A percentile compares a stretch with the other conserved stretches of the same genome.
phyloP scores from a whole-genome alignment of 2,113 vertebrate genomes.

The Urocitellus parryii region DNA sequence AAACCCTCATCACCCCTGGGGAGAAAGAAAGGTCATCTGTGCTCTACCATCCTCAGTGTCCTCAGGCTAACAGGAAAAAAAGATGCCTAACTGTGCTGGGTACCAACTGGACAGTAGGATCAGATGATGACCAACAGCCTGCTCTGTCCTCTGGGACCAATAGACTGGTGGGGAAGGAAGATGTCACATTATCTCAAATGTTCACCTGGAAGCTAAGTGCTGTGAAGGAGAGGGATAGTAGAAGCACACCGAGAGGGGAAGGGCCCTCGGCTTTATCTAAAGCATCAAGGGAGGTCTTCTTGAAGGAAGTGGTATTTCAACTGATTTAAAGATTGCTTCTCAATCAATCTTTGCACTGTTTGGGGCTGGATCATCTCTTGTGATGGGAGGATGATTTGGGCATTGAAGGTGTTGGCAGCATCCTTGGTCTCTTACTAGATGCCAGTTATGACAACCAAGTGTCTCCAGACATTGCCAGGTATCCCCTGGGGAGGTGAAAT shows the following conservation, averaged over 20 bases:
- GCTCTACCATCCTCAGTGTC: not conserved
- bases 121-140: not conserved
- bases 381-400: not conserved
- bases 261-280: not conserved
- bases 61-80: not conserved
- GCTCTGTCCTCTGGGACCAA: not conserved
- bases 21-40: not conserved
- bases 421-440: not conserved
- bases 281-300: not conserved
- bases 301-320: not conserved
- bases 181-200: not conserved
- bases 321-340: not conserved
- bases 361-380: not conserved
- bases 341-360: not conserved
- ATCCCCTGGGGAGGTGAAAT: not conserved
- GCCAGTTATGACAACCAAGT: not conserved
- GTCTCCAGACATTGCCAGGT: not conserved
- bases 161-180: not conserved
- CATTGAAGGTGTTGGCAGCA: not conserved
- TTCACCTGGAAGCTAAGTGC: not conserved
- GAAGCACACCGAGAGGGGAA: not conserved
- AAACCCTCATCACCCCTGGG: not conserved
- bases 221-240: not conserved
- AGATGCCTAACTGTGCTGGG: not conserved
- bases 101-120: not conserved